Evolutionary conservation across 2,888 invertebrate genomes (phyloP).

Genomic region (Theretra japonica): DNA sequence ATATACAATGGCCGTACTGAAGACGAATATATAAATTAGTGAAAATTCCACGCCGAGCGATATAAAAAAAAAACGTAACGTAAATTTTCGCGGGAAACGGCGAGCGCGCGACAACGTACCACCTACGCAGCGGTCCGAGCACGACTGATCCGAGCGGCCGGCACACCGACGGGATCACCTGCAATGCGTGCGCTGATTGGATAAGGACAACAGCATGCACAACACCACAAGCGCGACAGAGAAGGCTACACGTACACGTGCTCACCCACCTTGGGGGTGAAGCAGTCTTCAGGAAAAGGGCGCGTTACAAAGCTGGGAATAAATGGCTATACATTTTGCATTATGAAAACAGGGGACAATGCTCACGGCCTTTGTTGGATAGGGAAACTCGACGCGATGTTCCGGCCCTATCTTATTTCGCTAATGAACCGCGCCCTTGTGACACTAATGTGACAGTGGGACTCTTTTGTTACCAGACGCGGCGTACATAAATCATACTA

Average conservation of each 20-base stretch:
- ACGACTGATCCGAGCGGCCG: slow-evolving; percentile 62
- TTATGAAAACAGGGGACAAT: slow-evolving; percentile 70
- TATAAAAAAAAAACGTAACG: slow-evolving; percentile 48
- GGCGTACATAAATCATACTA: slow-evolving; percentile 29
- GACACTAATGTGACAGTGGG: slow-evolving; percentile 40
- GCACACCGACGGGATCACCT: slow-evolving; percentile 67
- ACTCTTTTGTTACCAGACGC: slow-evolving; percentile 32
- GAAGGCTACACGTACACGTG: slow-evolving; percentile 71
- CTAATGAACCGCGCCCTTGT: slow-evolving; percentile 55
- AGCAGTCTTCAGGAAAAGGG: slow-evolving; percentile 74
- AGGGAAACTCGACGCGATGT: slow-evolving; percentile 60
- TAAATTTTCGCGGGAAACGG: slow-evolving; percentile 81
- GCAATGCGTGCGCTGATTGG: slow-evolving; percentile 82
- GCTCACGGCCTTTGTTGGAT: slow-evolving; percentile 67
- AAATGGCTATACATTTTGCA: slow-evolving; percentile 74
- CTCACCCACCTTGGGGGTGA: slow-evolving; percentile 68
- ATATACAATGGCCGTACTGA: slow-evolving; percentile 39
- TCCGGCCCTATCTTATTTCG: slow-evolving; percentile 51
- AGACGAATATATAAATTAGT: slow-evolving; percentile 32
- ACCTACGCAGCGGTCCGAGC: slow-evolving; percentile 63
- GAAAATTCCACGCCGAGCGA: slow-evolving; percentile 35
- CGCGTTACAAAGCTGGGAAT: slow-evolving; percentile 69
- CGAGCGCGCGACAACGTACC: slow-evolving; percentile 55
- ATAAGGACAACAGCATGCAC: slow-evolving; percentile 52
- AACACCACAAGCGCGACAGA: slow-evolving; percentile 46